Conservation (phyloP, 2,113 vertebrate genomes). For the Hippopotamus amphibius region DNA sequence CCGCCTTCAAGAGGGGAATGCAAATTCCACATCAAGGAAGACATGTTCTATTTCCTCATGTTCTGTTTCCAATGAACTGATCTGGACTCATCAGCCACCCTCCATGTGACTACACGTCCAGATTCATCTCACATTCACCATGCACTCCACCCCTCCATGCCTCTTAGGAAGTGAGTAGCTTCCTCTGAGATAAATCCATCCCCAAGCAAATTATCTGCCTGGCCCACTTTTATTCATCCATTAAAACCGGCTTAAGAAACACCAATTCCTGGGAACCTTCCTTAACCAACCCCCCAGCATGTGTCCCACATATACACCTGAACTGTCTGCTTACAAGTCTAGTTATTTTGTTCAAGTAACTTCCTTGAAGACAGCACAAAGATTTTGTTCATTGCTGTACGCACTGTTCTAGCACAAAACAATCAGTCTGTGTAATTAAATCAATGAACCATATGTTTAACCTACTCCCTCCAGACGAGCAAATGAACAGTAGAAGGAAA, state of each 20-base stretch:
- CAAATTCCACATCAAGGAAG: background rate
- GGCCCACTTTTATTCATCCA: background rate
- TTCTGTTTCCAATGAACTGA: background rate
- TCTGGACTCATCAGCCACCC: background rate
- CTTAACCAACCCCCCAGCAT: background rate
- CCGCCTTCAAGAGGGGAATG: background rate
- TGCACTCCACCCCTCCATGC: background rate
- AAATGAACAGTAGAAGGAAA: slow-evolving; percentile 4
- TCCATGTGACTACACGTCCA: background rate
- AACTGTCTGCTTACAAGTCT: background rate
- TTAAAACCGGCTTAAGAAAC: background rate
- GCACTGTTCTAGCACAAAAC: background rate
- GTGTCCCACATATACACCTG: background rate
- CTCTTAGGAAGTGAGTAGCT: background rate
- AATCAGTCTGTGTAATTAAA: background rate
- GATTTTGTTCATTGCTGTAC: background rate
- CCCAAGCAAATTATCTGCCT: background rate
- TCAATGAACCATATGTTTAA: background rate
- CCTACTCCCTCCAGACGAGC: background rate
- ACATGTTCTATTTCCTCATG: background rate
- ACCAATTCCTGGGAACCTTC: background rate
- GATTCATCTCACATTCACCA: background rate
- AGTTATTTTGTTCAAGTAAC: background rate
- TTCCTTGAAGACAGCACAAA: background rate
- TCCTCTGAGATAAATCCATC: background rate